Base-by-base conservation (phyloP, 2,113 vertebrate genomes). In the Epinephelus lanceolatus region DNA sequence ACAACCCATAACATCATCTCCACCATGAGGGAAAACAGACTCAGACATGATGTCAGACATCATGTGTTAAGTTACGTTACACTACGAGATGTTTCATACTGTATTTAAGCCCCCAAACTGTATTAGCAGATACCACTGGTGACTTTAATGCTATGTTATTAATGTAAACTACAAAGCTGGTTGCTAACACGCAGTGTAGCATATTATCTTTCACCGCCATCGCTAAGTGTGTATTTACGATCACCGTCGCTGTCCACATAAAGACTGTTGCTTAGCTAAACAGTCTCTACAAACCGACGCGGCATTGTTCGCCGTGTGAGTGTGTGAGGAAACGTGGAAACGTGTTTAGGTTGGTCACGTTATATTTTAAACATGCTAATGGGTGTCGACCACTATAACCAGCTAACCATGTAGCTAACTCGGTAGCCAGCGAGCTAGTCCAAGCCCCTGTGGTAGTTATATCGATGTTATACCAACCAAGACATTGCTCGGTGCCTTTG, bases 401-500 rank as follows among this genome's bases (percentile, higher is more conserved):
- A 71, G 78, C 80, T 40, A 49, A 60, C 67, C 12, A 19, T 14
- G 40, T 11, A 42, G 90, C 89, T 91, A 92, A 78, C 72, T 78
- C 47, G 19, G 51, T 78, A 60, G 92, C 90, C 76, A 76, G 53
- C 59, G 25, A 84, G 89, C 86, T 87, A 86, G 51, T 77, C 47
- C 15, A 27, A 80, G 62, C 88, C 77, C 60, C 49, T 1, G 71
- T 80, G 80, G 83, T 72, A 76, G 73, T 89, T 82, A 59, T 62
- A 90, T 87, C 88, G 76, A 76, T 76, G 79, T 56, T 65, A 47
- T n/a, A 81, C 67, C 68, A 69, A 91, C 67, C 68, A 69, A 91
- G 85, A 88, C 85, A 56, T 57, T 25, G 68, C 85, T 61, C 71
- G 70, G 49, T 42, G 80, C 30, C 89, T 94, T 92, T 87, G 89